Base-by-base conservation (phyloP, 92 coral and sea anemone species). In the Siderastrea siderea region DNA sequence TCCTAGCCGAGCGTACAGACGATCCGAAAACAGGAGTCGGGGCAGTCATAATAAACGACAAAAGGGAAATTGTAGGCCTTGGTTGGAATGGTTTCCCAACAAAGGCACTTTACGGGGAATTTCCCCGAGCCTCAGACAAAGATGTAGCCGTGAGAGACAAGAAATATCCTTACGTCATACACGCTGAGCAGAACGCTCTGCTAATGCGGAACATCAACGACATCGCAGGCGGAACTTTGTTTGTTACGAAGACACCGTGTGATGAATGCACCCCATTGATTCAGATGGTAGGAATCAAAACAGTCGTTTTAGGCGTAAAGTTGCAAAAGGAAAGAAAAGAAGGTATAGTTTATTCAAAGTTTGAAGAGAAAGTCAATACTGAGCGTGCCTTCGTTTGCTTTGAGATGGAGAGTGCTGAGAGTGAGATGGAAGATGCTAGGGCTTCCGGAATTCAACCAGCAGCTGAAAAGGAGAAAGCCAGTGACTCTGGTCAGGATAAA, bases 11-110 rank as follows among this genome's bases (percentile, higher is more conserved):
- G 84, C 91, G 96, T 13, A 89, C 97, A 15, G 98, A 96, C 49
- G 98, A 96, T 55, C 98, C 98, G 45, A 94, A 74, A 46, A 88
- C 77, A 9, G 91, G 95, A 14, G 98, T 96, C 1, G 98, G 98
- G 4, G 93, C 95, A 17, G 94, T 94, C 12, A 79, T 96, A 52
- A 75, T 88, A 60, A 61, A 89, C 75, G 77, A 73, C 47, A 83
- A 87, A 61, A 13, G 15, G 3, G 94, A 92, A 75, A 94, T 96
- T 5, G 91, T 90, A 15, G 96, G 92, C 0, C 47, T 90, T 47
- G 97, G 97, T 6, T 96, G 97, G 97, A 96, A 94, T 68, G 98
- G 98, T 13, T 96, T 90, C 69, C 97, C 98, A 3, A 76, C 94
- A 53, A 94, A 94, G 75, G 94, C 98, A 3, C 93, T 87, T 0